These are phyloP conservation scores for Microctonus brassicae DNA, from an alignment of 2,888 invertebrate species.

Conservation along the genomic window DNA sequence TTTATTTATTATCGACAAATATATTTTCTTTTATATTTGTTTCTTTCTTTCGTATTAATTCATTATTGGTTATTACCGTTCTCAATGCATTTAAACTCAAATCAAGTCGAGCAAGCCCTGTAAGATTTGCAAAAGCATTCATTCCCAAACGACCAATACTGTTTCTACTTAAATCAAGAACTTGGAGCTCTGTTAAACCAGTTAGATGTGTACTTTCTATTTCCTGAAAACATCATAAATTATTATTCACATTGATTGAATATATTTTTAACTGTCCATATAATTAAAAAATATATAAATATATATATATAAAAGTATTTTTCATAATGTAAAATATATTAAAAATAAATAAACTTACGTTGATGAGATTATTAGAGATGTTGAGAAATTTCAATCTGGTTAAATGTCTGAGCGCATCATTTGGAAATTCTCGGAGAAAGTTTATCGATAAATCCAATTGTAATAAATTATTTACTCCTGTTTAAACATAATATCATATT, in stretches of 20 bases:
- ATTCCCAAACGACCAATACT: conserved; percentile 85
- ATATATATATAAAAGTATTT: background rate
- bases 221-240: conserved; percentile 73
- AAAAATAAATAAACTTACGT: conserved; percentile 70
- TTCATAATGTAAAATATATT: background rate
- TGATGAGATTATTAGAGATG: conserved; percentile 87
- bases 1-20: background rate
- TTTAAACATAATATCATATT: conserved; percentile 26
- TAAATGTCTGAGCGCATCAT: conserved; percentile 81
- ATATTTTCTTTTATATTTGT: background rate
- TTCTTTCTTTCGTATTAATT: background rate
- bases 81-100: conserved; percentile 88
- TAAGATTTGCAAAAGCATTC: conserved; percentile 84
- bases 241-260: background rate
- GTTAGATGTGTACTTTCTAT: conserved; percentile 82
- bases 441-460: conserved; percentile 89
- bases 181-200: conserved; percentile 77
- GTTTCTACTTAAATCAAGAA: conserved; percentile 87
- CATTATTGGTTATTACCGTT: conserved; percentile 77
- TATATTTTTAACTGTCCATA: background rate
- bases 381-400: conserved; percentile 80
- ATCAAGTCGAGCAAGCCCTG: conserved; percentile 80
- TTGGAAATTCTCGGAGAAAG: conserved; percentile 86
- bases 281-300: background rate
- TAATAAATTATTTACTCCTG: conserved; percentile 80